phyloP scores from a whole-genome alignment of 2,888 invertebrate genomes.

The Euphydryas editha region DNA sequence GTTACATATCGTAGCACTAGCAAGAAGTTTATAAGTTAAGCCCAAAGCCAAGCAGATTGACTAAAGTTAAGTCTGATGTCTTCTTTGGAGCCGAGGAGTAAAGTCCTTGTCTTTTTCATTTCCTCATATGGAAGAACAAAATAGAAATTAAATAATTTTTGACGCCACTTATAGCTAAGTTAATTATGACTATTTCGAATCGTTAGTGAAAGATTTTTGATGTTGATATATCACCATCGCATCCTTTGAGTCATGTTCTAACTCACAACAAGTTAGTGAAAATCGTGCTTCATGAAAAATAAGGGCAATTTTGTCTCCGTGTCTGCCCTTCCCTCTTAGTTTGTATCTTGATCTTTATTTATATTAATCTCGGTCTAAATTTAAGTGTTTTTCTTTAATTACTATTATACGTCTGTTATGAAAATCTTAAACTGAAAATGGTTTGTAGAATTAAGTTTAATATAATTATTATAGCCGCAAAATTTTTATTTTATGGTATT shows the following conservation, averaged over 20 bases:
- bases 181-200: background rate
- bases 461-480: too few relatives aligned
- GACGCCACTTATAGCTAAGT: background rate
- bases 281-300: conserved; percentile 53
- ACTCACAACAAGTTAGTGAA: conserved; percentile 52
- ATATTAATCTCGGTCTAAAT: conserved; percentile 22
- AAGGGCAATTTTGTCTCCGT: conserved; percentile 49
- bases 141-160: background rate
- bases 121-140: too few relatives aligned
- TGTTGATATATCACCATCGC: conserved; percentile 28
- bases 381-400: conserved; percentile 13
- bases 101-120: background rate
- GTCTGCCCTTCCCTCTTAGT: conserved; percentile 29
- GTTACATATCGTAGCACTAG: too few relatives aligned
- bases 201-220: conserved; percentile 28
- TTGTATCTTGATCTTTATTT: conserved; percentile 33
- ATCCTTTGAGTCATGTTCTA: conserved; percentile 42
- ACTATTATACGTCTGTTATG: background rate
- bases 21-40: too few relatives aligned
- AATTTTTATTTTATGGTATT: too few relatives aligned
- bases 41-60: too few relatives aligned
- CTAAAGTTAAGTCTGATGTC: too few relatives aligned
- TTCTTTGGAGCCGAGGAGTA: too few relatives aligned
- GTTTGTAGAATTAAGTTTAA: background rate
- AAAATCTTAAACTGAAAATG: background rate